Evolutionary conservation across 2,888 invertebrate species (phyloP).

Genomic region (Metacarcinus magister): DNA sequence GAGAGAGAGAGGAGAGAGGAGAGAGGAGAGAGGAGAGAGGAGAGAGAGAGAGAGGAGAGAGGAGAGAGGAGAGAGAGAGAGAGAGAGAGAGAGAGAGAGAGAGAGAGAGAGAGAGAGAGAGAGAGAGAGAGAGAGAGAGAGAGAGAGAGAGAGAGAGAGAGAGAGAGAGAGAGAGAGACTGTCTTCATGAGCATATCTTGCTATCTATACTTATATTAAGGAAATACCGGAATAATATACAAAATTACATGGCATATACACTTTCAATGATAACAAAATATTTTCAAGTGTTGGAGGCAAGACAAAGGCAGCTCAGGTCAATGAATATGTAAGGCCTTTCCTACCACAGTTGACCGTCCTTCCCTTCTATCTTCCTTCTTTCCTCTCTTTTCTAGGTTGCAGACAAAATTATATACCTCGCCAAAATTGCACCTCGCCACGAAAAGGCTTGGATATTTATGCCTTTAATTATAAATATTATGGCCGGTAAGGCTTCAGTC

Average conservation of each 20-base stretch:
- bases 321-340: neutral
- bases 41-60: no score
- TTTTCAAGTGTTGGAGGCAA: neutral
- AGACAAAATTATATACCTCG: constrained; percentile 16
- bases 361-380: neutral
- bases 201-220: no score
- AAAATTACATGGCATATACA: neutral
- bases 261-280: neutral
- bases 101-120: no score
- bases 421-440: constrained; percentile 19
- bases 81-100: no score
- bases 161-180: no score
- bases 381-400: neutral
- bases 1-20: no score
- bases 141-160: no score
- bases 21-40: no score
- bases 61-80: no score
- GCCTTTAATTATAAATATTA: constrained; percentile 16
- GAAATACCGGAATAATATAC: neutral
- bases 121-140: no score
- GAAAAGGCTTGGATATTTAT: constrained; percentile 27
- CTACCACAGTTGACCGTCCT: constrained; percentile 4
- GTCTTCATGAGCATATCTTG: no score
- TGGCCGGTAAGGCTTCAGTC: neutral
- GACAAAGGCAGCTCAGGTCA: neutral